phyloP scores from a whole-genome alignment of 1,140 invertebrate species.

The Drosophila punjabiensis region DNA sequence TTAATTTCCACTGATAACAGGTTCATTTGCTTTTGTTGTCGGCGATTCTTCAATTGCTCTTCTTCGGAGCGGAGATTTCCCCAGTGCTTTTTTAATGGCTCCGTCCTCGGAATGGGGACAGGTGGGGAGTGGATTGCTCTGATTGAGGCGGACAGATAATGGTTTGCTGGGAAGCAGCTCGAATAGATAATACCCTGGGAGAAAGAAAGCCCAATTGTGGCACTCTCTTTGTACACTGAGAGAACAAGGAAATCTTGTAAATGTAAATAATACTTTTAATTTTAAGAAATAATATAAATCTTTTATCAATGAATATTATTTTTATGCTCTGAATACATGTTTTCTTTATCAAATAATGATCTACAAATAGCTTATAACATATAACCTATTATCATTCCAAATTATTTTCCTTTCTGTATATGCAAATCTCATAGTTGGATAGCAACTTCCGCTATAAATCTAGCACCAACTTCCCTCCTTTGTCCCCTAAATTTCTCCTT shows the following conservation, averaged over 20 bases:
- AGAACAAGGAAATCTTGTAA: too few species aligned
- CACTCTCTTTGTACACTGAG: background rate
- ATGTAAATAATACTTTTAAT: background rate
- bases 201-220: background rate
- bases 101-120: slow-evolving; percentile 30
- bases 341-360: background rate
- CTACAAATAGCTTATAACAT: background rate
- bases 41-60: slow-evolving; percentile 77
- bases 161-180: slow-evolving; percentile 14
- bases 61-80: slow-evolving; percentile 44
- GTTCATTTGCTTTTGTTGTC: slow-evolving; percentile 83
- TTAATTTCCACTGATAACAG: slow-evolving; percentile 84
- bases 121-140: slow-evolving; percentile 33
- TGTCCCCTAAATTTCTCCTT: slow-evolving; percentile 12
- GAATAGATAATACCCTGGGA: slow-evolving; percentile 29
- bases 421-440: slow-evolving; percentile 46
- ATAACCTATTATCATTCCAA: background rate
- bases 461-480: slow-evolving; percentile 11
- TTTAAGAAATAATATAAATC: background rate
- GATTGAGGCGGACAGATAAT: slow-evolving; percentile 46
- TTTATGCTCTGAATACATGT: background rate
- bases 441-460: slow-evolving; percentile 54
- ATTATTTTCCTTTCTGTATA: slow-evolving; percentile 7
- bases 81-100: slow-evolving; percentile 47
- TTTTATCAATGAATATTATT: background rate